A percentile compares a stretch with the other conserved stretches of the same genome.
Conservation (phyloP, 2,113 vertebrate species). For the Gopherus flavomarginatus region DNA sequence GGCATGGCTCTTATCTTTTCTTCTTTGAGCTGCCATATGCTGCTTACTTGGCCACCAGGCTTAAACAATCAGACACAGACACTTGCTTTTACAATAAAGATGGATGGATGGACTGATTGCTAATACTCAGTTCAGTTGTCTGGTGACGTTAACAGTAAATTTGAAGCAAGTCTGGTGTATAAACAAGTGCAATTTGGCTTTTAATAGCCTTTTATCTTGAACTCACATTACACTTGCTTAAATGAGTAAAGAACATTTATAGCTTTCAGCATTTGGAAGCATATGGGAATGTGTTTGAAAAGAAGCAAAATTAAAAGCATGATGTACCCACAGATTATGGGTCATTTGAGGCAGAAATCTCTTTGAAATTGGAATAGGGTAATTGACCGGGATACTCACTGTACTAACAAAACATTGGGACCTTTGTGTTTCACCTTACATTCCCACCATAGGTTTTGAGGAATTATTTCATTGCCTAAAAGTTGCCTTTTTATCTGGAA, state of each 20-base stretch:
- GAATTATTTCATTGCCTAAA: background rate
- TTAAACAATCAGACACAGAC: background rate
- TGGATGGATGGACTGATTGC: background rate
- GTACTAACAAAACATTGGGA: background rate
- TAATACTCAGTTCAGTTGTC: fast-evolving
- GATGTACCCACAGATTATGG: background rate
- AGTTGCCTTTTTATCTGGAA: background rate
- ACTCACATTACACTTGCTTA: background rate
- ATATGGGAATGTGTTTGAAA: background rate
- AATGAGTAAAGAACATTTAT: background rate
- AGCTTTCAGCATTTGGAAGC: background rate
- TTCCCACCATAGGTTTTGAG: background rate
- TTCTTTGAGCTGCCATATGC: background rate
- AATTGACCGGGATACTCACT: background rate
- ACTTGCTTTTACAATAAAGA: background rate
- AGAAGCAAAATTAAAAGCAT: background rate
- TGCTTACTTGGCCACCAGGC: background rate
- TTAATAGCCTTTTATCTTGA: background rate
- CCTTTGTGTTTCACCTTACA: background rate
- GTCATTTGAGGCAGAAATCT: background rate
- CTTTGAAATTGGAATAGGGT: fast-evolving
- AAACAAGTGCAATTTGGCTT: background rate
- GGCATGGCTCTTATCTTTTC: background rate
- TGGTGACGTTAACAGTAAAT: fast-evolving
- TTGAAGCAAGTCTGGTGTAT: background rate